phyloP scores from a whole-genome alignment of 2,797 vertebrate genomes.

The Brachyrhaphis roseni region DNA sequence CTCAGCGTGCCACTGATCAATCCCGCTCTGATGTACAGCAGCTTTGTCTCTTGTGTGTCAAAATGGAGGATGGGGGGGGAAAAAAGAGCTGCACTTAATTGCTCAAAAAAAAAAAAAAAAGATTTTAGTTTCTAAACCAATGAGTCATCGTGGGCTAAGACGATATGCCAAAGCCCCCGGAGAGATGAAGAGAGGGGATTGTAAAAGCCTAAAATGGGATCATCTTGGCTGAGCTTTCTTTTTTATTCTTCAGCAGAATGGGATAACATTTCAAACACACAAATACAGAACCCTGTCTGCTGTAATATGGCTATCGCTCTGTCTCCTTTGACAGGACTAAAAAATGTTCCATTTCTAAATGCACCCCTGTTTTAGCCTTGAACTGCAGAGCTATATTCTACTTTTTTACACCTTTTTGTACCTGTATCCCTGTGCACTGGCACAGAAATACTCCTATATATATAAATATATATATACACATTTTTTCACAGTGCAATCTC shows the following conservation, averaged over 20 bases:
- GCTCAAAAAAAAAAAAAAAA: slow-evolving; percentile 89
- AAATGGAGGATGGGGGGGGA: slow-evolving; percentile 72
- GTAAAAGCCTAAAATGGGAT: slow-evolving; percentile 74
- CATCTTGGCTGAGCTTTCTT: slow-evolving; percentile 63
- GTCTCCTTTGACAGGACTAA: slow-evolving; percentile 54
- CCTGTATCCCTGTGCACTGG: background rate
- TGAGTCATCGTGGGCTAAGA: slow-evolving; percentile 87
- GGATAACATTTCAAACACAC: slow-evolving; percentile 71
- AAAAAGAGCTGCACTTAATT: slow-evolving; percentile 88
- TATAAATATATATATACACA: background rate
- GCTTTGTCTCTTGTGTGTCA: slow-evolving; percentile 32
- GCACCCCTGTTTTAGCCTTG: slow-evolving; percentile 19
- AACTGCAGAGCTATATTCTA: slow-evolving; percentile 9
- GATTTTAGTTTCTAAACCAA: slow-evolving; percentile 89
- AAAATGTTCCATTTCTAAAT: slow-evolving; percentile 42
- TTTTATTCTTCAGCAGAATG: slow-evolving; percentile 49
- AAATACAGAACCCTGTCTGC: slow-evolving; percentile 59
- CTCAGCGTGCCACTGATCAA: background rate
- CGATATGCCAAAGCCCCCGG: slow-evolving; percentile 89
- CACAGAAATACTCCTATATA: background rate
- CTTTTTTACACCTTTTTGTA: slow-evolving; percentile 6
- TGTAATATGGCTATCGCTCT: slow-evolving; percentile 49
- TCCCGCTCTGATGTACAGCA: slow-evolving; percentile 5
- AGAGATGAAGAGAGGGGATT: slow-evolving; percentile 69
- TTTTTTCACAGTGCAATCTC: background rate